phyloP scores from a whole-genome alignment of 2,113 vertebrate species.

The Burhinus bistriatus region DNA sequence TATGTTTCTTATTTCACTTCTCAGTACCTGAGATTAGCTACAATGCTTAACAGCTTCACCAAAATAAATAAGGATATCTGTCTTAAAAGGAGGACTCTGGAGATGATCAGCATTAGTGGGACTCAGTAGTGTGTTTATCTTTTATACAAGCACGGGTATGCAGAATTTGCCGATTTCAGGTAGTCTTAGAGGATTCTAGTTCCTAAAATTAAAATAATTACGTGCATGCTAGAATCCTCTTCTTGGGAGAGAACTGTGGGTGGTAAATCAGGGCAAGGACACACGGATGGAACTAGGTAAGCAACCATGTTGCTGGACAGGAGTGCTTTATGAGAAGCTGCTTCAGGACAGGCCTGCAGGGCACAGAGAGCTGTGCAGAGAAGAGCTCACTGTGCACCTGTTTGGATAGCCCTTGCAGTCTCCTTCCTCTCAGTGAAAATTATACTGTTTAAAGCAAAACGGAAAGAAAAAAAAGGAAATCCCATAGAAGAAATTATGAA shows the following conservation, averaged over 20 bases:
- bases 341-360: neutral
- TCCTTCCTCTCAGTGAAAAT: neutral
- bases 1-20: neutral
- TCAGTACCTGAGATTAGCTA: neutral
- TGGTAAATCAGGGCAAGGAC: neutral
- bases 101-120: neutral
- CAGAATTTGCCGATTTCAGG: neutral
- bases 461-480: neutral
- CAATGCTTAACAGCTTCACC: neutral
- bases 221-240: neutral
- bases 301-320: neutral
- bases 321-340: neutral
- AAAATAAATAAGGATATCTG: neutral
- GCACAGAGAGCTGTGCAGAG: neutral
- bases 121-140: neutral
- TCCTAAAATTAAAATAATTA: neutral
- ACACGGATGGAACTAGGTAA: neutral
- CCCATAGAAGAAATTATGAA: neutral
- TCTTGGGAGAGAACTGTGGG: neutral
- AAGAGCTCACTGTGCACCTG: neutral
- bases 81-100: neutral
- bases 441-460: neutral
- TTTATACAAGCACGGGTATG: neutral
- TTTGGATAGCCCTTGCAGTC: neutral
- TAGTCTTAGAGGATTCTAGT: neutral